These are phyloP conservation scores for Cephalotes varians DNA, from an alignment of 2,888 invertebrate species.

Conservation along the genomic window DNA sequence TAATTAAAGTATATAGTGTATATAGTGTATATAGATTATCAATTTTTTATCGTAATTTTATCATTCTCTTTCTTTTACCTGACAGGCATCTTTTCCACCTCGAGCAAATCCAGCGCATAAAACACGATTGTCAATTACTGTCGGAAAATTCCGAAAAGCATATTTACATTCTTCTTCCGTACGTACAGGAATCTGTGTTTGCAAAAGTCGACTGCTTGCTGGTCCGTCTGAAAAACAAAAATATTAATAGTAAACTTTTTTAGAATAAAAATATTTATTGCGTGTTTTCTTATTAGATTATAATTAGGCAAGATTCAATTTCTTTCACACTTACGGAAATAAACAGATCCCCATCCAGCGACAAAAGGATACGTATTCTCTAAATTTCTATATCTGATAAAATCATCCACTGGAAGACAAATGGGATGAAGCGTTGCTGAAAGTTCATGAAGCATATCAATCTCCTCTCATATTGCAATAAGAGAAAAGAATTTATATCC, in stretches of 20 bases:
- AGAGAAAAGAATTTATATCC: not conserved
- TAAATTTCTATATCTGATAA: slow-evolving; percentile 87
- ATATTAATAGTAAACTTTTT: not conserved
- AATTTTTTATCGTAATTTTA: not conserved
- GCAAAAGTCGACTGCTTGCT: slow-evolving; percentile 89
- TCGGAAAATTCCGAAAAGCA: slow-evolving; percentile 87
- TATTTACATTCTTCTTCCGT: slow-evolving; percentile 88
- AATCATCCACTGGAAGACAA: slow-evolving; percentile 90
- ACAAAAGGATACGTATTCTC: slow-evolving; percentile 89
- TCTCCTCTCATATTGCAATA: too few species aligned
- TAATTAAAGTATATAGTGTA: too few species aligned
- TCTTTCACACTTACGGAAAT: slow-evolving; percentile 88
- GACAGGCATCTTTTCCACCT: slow-evolving; percentile 91
- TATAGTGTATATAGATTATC: not conserved
- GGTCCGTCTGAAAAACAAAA: slow-evolving; percentile 88
- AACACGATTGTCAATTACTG: slow-evolving; percentile 88
- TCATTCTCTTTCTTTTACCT: slow-evolving; percentile 85
- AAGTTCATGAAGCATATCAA: slow-evolving; percentile 72
- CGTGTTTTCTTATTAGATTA: not conserved
- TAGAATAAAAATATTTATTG: not conserved
- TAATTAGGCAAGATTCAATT: not conserved
- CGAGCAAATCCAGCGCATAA: slow-evolving; percentile 90
- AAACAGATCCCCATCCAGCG: slow-evolving; percentile 93
- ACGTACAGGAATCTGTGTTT: slow-evolving; percentile 91
- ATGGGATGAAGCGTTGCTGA: slow-evolving; percentile 90